Percentiles rank a stretch among this genome's conserved stretches.
Conservation (phyloP, 2,113 vertebrate species). For the Alethe diademata region DNA sequence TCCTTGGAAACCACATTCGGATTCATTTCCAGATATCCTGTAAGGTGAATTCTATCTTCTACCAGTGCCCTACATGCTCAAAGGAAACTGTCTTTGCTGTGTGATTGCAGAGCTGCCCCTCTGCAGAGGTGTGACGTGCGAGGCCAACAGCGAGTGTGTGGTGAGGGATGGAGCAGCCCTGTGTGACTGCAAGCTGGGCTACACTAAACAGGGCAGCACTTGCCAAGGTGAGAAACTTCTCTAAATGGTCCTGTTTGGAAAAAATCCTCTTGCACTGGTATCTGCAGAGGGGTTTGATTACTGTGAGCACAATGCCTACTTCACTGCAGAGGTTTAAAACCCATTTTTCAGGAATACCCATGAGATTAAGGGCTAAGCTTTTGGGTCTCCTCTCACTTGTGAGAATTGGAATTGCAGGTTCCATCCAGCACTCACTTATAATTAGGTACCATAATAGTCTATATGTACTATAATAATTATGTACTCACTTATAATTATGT, state of each 20-base stretch:
- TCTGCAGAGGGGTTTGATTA: background rate
- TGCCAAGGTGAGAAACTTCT: slow-evolving; percentile 68
- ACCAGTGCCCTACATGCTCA: background rate
- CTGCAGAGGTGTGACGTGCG: slow-evolving; percentile 76
- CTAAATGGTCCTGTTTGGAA: background rate
- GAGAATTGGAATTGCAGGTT: background rate
- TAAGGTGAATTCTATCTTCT: background rate
- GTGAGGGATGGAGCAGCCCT: slow-evolving; percentile 30
- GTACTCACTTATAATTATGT: background rate
- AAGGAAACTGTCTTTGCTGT: slow-evolving; percentile 3
- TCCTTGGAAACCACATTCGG: background rate
- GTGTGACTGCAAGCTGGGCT: slow-evolving; percentile 84
- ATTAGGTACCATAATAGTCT: background rate
- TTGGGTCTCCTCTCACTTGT: background rate
- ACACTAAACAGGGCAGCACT: slow-evolving; percentile 46
- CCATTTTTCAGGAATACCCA: background rate
- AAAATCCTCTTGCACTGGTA: background rate
- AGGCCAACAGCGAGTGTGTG: slow-evolving; percentile 77
- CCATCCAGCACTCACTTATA: background rate
- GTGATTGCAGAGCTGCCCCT: slow-evolving; percentile 73
- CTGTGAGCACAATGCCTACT: background rate
- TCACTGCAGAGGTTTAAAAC: background rate
- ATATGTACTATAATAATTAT: background rate
- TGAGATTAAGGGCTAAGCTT: background rate
- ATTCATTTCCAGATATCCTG: background rate